A percentile compares a stretch with the other conserved stretches of the same genome.
Evolutionary conservation across 2,113 vertebrate genomes (phyloP).

Genomic region (Anolis sagrei): DNA sequence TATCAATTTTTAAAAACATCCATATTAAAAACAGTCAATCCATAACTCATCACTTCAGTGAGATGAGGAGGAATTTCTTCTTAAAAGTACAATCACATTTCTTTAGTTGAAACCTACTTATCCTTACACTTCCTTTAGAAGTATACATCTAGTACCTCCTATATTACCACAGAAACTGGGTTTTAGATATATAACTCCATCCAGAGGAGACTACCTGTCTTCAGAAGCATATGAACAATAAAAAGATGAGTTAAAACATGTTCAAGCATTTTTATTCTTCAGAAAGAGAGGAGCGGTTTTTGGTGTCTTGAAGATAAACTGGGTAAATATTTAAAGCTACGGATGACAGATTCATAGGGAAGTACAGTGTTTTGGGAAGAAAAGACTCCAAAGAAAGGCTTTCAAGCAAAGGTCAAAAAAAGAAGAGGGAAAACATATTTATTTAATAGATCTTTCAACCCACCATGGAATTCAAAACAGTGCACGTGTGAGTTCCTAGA

Average conservation of each 20-base stretch:
- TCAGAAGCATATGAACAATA: not conserved
- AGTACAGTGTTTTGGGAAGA: not conserved
- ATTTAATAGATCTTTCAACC: not conserved
- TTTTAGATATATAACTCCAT: not conserved
- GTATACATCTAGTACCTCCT: not conserved
- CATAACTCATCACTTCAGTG: not conserved
- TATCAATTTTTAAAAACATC: too few relatives aligned
- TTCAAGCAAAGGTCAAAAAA: not conserved
- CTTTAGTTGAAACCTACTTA: not conserved
- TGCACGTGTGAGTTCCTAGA: not conserved
- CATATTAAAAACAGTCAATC: too few relatives aligned
- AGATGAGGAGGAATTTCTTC: not conserved
- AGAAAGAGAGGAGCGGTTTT: not conserved
- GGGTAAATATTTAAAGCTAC: not conserved
- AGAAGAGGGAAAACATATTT: not conserved
- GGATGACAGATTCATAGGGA: not conserved
- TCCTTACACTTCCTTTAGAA: not conserved
- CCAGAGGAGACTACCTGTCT: not conserved
- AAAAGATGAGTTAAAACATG: not conserved
- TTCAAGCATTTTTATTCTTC: not conserved
- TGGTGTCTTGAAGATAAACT: not conserved
- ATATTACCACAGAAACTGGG: not conserved
- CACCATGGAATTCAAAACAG: not conserved
- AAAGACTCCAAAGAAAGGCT: not conserved
- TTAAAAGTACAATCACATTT: not conserved